phyloP scores from a whole-genome alignment of 1,140 invertebrate species.

The Neodiprion lecontei region DNA sequence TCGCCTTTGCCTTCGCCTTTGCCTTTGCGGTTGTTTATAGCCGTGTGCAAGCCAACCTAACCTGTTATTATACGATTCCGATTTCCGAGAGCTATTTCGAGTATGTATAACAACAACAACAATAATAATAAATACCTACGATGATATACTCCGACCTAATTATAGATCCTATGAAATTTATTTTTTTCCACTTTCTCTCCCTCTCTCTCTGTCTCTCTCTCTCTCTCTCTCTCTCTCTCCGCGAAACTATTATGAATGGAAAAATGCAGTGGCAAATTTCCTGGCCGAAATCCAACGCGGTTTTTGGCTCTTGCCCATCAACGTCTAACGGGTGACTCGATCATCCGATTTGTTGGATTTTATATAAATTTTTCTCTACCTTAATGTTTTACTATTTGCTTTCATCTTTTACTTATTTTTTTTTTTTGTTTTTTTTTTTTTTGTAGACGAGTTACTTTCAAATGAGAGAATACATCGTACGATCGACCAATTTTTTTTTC shows the following conservation, averaged over 20 bases:
- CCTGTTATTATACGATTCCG: no score
- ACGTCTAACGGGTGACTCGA: conserved; percentile 12
- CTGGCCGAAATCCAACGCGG: conserved; percentile 38
- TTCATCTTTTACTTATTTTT: conserved; percentile 10
- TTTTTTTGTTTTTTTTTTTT: conserved; percentile 14
- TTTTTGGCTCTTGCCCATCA: conserved; percentile 37
- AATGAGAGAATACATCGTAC: no score
- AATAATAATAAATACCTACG: background rate
- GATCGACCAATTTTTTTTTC: no score
- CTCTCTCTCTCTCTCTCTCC: conserved; percentile 3
- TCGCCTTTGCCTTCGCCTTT: no score
- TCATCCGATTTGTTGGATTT: background rate
- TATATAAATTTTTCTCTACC: background rate
- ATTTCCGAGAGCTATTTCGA: no score
- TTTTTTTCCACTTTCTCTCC: background rate
- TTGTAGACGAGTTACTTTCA: background rate
- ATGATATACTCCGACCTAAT: background rate
- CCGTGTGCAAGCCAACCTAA: no score
- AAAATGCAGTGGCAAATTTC: conserved; percentile 52
- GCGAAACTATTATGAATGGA: conserved; percentile 52
- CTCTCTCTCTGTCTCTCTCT: conserved; percentile 13
- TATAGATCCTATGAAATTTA: background rate
- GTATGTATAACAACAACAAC: no score
- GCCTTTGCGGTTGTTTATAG: no score
- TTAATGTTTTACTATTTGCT: background rate